These are phyloP conservation scores for Brachionus sp. DNA, from an alignment of 1,140 invertebrate genomes.

Conservation along the genomic window DNA sequence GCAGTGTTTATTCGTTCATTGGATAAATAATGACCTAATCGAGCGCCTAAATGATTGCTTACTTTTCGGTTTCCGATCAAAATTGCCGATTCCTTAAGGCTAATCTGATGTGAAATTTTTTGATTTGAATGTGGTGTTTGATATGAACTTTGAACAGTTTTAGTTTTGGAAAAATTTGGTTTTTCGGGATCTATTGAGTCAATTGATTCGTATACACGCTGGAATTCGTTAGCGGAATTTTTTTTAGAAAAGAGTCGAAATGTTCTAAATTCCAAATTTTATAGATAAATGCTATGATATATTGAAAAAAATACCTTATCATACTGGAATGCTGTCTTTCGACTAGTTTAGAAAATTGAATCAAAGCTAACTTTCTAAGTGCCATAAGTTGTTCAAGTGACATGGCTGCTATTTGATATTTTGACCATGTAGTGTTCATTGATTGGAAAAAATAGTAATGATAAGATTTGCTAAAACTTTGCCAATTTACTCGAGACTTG, in stretches of 20 bases:
- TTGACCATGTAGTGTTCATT: slow-evolving; percentile 34
- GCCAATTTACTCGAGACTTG: slow-evolving; percentile 39
- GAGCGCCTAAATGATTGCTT: slow-evolving; percentile 2
- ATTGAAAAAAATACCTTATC: not conserved
- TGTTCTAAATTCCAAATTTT: not conserved
- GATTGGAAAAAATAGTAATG: slow-evolving; percentile 40
- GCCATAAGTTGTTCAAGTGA: slow-evolving; percentile 32
- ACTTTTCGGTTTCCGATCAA: slow-evolving; percentile 24
- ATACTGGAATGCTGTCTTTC: slow-evolving; percentile 31
- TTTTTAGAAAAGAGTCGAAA: slow-evolving; percentile 35
- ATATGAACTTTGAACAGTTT: not conserved
- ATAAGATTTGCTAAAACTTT: slow-evolving; percentile 40
- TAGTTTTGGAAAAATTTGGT: not conserved
- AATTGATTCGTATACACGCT: slow-evolving; percentile 3
- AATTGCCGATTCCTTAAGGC: not conserved
- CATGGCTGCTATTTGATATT: slow-evolving; percentile 40
- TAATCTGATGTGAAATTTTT: not conserved
- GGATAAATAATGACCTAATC: not conserved
- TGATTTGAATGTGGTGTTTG: not conserved
- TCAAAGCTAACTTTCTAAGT: slow-evolving; percentile 1
- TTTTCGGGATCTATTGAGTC: not conserved
- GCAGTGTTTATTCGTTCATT: not conserved
- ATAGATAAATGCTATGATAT: not conserved
- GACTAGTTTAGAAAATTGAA: slow-evolving; percentile 19
- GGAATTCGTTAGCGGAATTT: slow-evolving; percentile 18